Evolutionary conservation across 2,797 vertebrate genomes (phyloP), one percentile per base, ranked within the genome.

Genomic region (Hybognathus amarus): DNA sequence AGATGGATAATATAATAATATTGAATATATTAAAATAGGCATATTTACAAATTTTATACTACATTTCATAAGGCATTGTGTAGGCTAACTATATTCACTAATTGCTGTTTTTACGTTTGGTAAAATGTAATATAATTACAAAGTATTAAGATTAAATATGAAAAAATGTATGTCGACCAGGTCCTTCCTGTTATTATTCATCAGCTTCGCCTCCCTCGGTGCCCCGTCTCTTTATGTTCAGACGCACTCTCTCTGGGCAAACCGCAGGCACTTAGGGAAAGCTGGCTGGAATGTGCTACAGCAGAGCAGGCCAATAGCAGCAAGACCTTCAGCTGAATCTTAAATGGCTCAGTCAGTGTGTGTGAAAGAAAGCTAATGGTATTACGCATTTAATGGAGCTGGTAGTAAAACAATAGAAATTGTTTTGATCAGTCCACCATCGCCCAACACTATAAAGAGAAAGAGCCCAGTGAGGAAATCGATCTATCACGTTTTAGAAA

Each of bases 361-460:
- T 78, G 22, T 69, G 30, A 78, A 83, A 70, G 66, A 33, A 69
- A 83, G 75, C 75, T 83, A 83, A 83, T 83, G 75, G 82, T 70
- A 78, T 83, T 78, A 61, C 47, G 18, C 11, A 18, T 83, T 82
- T 76, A 83, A 83, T 77, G 75, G 54, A 71, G 66, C 64, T n/a
- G 12, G 27, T 17, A 27, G 33, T n/a, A 70, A 52, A 30, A 27
- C 40, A 22, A 12, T 63, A 36, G n/a, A 76, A 68, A 20, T 45
- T 71, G 73, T 27, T 22, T 15, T n/a, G 33, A 20, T 79, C 22
- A 27, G 33, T 75, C 50, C 71, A 75, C 33, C 33, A 54, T 36
- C 4, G 10, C 12, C 45, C 4, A 12, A 15, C 24, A 47, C 59
- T 17, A 12, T 27, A 12, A 45, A 80, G 66, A 71, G 24, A 70